Evolutionary conservation across 2,113 vertebrate genomes (phyloP).

Genomic region (Zapornia atra): DNA sequence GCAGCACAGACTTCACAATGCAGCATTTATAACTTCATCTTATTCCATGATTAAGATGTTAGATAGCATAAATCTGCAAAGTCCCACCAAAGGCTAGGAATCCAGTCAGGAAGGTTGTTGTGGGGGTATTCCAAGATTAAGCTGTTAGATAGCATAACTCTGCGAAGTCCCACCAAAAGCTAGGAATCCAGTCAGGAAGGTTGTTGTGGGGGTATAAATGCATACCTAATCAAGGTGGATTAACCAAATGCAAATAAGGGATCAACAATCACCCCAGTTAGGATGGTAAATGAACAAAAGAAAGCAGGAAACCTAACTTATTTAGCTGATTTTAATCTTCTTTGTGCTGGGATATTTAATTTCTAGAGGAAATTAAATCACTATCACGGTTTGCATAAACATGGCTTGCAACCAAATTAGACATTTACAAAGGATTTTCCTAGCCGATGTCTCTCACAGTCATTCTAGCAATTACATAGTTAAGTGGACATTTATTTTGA

Average conservation of each 20-base stretch:
- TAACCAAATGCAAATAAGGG: not conserved
- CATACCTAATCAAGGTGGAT: not conserved
- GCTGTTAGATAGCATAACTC: not conserved
- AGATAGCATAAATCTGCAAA: not conserved
- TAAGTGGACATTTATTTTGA: not conserved
- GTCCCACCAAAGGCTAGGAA: not conserved
- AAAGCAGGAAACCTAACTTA: not conserved
- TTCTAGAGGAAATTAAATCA: not conserved
- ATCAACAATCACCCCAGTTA: not conserved
- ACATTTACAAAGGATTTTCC: not conserved
- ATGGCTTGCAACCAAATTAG: not conserved
- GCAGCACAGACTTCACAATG: not conserved
- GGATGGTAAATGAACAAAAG: not conserved
- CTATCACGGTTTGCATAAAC: not conserved
- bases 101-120: not conserved
- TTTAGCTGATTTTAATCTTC: not conserved
- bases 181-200: not conserved
- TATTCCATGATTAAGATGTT: not conserved
- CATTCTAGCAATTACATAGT: not conserved
- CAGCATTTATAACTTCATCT: not conserved
- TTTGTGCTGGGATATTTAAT: not conserved
- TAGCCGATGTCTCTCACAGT: not conserved
- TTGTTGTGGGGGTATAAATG: not conserved
- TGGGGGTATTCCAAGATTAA: not conserved
- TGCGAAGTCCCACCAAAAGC: not conserved